Evolutionary conservation across 2,888 invertebrate species (phyloP), one percentile per base, ranked within the genome.

Genomic region (Acanthoscelides obtectus): DNA sequence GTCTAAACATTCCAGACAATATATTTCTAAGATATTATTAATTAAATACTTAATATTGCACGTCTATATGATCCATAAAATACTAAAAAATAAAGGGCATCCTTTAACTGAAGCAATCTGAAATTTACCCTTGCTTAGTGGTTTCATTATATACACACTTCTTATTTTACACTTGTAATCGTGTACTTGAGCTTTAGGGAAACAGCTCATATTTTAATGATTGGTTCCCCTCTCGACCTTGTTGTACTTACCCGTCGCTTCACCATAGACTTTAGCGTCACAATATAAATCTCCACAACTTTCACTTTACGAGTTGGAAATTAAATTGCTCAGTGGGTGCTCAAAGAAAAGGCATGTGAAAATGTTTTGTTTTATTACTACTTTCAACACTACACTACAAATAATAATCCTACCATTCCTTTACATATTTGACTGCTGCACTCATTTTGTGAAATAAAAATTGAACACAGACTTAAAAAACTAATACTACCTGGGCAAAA

Each of bases 371-470:
- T n/a, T 45, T 66, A 21, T 21, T 12, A 71, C 71, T 71, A 73
- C 71, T 73, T 27, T 68, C n/a, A 73, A 73, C 72, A 73, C 27
- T 72, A 69, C 63, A 70, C 67, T 72, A 73, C 73, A 70, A 70
- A 64, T 64, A n/a, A n/a, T n/a, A 72, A n/a, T 70, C 64, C 72
- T 67, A 73, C 71, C 72, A 67, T 17, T 64, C 69, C 27, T 45
- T n/a, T 68, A 70, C 71, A 21, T 71, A 69, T 73, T 73, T 73
- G 73, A 72, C 73, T 70, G 45, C 73, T 70, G 45, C 22, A 64
- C 22, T 67, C 69, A 68, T 71, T 69, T 71, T 67, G 25, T 22
- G 67, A 71, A 66, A 66, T 66, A 70, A 66, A 70, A 71, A 71
- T 22, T 66, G 63, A 70, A 68, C 22, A 71, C 71, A 71, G 67